Conservation (phyloP, 2,888 invertebrate genomes). For the Deilephila elpenor region DNA sequence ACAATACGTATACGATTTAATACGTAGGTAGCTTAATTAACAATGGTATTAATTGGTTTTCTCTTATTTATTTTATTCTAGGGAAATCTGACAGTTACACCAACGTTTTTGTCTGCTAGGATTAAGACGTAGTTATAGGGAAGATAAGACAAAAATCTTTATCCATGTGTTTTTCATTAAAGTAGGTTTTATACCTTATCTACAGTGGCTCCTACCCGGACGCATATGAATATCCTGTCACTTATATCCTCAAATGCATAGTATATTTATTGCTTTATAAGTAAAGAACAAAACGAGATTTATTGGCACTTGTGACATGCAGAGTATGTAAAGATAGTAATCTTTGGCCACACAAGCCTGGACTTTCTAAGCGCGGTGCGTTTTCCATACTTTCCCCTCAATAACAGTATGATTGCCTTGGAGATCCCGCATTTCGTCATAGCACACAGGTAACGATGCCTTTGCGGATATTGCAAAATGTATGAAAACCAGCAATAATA, state of each 20-base stretch:
- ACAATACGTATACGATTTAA: too few relatives aligned
- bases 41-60: too few relatives aligned
- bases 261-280: neutral
- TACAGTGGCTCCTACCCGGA: too few relatives aligned
- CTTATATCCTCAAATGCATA: neutral
- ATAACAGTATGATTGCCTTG: constrained; percentile 4
- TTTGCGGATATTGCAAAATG: neutral
- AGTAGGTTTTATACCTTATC: too few relatives aligned
- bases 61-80: too few relatives aligned
- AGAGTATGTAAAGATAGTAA: neutral
- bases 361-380: constrained; percentile 6
- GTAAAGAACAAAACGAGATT: neutral
- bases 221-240: too few relatives aligned
- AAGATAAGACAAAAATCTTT: too few relatives aligned
- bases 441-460: neutral
- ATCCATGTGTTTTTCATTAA: too few relatives aligned
- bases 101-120: too few relatives aligned
- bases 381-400: constrained; percentile 21
- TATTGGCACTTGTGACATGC: neutral
- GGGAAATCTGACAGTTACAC: too few relatives aligned
- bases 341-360: constrained; percentile 20
- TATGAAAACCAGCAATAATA: neutral
- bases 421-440: constrained; percentile 16
- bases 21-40: too few relatives aligned
- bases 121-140: too few relatives aligned